Percentiles rank a stretch among this genome's conserved stretches.
phyloP scores from a whole-genome alignment of 1,140 invertebrate genomes.

The Drosophila elegans region DNA sequence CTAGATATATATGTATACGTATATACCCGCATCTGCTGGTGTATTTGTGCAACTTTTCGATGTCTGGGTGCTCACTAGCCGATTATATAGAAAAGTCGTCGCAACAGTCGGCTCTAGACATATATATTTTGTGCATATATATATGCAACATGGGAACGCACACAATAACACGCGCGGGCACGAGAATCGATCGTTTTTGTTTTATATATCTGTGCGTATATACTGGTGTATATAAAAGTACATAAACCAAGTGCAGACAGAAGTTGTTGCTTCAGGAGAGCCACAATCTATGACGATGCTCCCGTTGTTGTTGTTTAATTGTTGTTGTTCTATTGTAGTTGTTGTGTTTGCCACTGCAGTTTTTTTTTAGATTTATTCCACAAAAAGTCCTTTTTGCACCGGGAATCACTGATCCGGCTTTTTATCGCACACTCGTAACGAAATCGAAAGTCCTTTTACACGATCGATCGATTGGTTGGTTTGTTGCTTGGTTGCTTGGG shows the following conservation, averaged over 20 bases:
- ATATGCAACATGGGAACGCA: constrained; percentile 41
- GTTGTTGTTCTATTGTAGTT: constrained; percentile 17
- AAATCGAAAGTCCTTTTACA: constrained; percentile 69
- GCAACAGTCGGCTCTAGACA: constrained; percentile 54
- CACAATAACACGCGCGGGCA: constrained; percentile 37
- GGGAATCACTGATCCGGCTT: constrained; percentile 22
- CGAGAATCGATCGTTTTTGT: constrained; percentile 58
- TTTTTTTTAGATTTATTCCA: constrained; percentile 15
- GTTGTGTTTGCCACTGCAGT: constrained; percentile 4
- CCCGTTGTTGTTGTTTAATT: constrained; percentile 12
- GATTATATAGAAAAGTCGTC: constrained; percentile 71
- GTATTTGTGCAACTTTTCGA: constrained; percentile 24
- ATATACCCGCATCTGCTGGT: constrained; percentile 23
- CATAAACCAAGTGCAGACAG: constrained; percentile 57
- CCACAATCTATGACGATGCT: constrained; percentile 7
- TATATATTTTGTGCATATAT: constrained; percentile 26
- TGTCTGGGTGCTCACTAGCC: constrained; percentile 34
- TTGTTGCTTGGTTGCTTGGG: constrained; percentile 1
- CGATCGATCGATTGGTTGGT: constrained; percentile 21
- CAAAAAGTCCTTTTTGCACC: constrained; percentile 20
- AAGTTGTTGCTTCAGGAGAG: constrained; percentile 51
- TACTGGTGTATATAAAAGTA: constrained; percentile 1
- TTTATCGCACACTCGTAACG: constrained; percentile 44
- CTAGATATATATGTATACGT: constrained; percentile 56
- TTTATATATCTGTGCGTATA: constrained; percentile 39